Evolutionary conservation across 2,797 vertebrate species (phyloP).

Genomic region (Cercopithecus diana): DNA sequence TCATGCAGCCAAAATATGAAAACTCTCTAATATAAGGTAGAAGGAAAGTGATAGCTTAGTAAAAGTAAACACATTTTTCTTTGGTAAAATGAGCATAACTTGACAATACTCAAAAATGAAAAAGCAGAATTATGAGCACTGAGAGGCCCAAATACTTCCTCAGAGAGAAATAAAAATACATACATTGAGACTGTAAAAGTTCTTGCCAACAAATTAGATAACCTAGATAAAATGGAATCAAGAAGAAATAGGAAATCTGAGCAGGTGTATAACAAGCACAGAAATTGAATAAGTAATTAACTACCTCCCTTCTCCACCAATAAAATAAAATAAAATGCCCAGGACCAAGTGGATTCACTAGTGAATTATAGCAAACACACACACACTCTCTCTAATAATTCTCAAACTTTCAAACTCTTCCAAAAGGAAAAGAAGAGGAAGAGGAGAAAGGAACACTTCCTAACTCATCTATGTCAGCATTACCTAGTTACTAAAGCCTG

Average conservation of each 20-base stretch:
- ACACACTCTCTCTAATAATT: neutral
- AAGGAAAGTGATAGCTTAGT: neutral
- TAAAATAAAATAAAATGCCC: neutral
- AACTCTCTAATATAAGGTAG: neutral
- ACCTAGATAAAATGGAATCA: neutral
- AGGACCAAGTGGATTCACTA: neutral
- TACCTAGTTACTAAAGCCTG: neutral
- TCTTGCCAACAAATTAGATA: neutral
- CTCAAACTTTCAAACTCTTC: neutral
- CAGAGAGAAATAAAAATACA: neutral
- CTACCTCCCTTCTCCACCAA: neutral
- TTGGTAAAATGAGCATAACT: neutral
- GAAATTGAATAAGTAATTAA: neutral
- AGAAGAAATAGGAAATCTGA: neutral
- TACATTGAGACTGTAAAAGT: neutral
- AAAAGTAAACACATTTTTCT: neutral
- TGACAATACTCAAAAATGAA: neutral
- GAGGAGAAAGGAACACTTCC: neutral
- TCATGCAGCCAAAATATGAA: neutral
- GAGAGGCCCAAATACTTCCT: neutral
- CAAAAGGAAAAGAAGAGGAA: neutral
- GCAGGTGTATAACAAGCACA: neutral
- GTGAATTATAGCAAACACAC: neutral
- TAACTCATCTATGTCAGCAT: neutral
- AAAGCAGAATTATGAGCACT: constrained; percentile 3